Evolutionary conservation across 2,888 invertebrate species (phyloP), one percentile per base, ranked within the genome.

Genomic region (Ophion obscuratus): DNA sequence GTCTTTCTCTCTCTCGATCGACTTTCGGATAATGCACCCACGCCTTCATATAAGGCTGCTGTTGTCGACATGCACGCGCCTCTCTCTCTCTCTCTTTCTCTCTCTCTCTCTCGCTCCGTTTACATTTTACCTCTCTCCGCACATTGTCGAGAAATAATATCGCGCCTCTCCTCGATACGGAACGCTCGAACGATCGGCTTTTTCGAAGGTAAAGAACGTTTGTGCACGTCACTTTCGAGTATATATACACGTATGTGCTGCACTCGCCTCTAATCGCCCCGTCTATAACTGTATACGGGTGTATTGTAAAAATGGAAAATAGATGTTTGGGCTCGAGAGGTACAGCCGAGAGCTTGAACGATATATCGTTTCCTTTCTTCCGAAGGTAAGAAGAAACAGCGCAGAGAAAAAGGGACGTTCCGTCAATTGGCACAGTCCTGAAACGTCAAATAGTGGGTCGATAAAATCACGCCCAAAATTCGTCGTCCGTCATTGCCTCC

Each of bases 91-190:
- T 40, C 14, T 40, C 20, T 53, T 64, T 7, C 47, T 27, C 61
- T 27, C 4, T 27, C 40, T 57, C 53, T 74, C 53, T 20, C 40
- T 62, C 27, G 44, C 11, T 31, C 14, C 47, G 40, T 67, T 78
- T 36, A 59, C 73, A 40, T 59, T 64, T 76, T 59, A 80, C 76
- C 84, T 71, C 80, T 79, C 47, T 79, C 31, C 79, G 79, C 68
- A 81, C 76, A 73, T 84, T 81, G 76, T 83, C 80, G 47, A 71
- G 53, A 76, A 84, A 84, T 84, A 81, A 84, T 84, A 84, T 73
- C 76, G 76, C 74, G 31, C 79, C 80, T 44, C 47, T 53, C 53
- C 14, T 75, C 77, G 70, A 36, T 77, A 27, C 68, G 66, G 27
- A 47, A 59, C 76, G 84, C 76, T 66, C 76, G 76, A 84, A 53